Evolutionary conservation across 2,113 vertebrate species (phyloP).

Genomic region (Lathamus discolor): DNA sequence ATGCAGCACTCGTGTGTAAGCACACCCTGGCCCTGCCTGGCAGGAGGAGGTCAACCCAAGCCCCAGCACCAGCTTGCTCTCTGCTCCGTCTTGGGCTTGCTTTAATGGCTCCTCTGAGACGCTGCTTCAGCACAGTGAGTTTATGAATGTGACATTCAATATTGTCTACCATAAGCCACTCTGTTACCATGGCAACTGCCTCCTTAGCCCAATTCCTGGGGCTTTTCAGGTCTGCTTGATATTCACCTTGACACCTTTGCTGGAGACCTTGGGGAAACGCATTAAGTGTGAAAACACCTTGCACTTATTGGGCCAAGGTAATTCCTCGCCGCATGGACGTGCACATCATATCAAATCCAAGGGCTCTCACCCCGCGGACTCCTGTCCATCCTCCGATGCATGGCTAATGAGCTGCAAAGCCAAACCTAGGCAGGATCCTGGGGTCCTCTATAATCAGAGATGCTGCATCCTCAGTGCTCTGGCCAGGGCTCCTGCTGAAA

Average conservation of each 20-base stretch:
- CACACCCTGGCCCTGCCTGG: too few species aligned
- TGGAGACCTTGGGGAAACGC: not conserved
- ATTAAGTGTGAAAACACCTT: not conserved
- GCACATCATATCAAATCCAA: not conserved
- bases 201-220: conserved; percentile 3
- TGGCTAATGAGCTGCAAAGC: not conserved
- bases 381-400: not conserved
- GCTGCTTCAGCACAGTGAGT: not conserved
- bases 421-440: not conserved
- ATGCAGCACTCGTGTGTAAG: rapidly evolving
- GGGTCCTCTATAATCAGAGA: not conserved
- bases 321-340: not conserved
- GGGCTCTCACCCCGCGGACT: not conserved
- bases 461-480: not conserved
- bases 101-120: not conserved
- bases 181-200: conserved; percentile 42
- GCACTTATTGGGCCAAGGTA: not conserved
- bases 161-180: not conserved
- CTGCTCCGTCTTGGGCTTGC: not conserved
- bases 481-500: not conserved
- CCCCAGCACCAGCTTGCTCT: not conserved
- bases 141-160: conserved; percentile 39
- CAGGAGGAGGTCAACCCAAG: not conserved
- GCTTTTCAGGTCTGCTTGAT: conserved; percentile 8
- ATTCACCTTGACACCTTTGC: conserved; percentile 30